Evolutionary conservation across 2,113 vertebrate species (phyloP), one percentile per base, ranked within the genome.

Genomic region (Calonectris borealis): DNA sequence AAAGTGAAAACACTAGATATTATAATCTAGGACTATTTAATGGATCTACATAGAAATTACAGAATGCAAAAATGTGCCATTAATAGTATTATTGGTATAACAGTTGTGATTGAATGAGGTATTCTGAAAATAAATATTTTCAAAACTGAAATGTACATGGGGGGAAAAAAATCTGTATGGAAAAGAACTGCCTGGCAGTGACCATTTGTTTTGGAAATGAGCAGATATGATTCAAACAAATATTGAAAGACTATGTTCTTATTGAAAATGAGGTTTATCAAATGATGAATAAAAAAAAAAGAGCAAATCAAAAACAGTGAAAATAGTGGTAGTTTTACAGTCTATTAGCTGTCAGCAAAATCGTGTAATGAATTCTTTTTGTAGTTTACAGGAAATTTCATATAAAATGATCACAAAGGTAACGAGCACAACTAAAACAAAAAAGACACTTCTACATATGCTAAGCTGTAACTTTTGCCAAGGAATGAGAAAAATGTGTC

Each of bases 371-470:
- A 48, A 25, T 81, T 88, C 25, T 16, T 83, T 88, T 72, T 71
- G 11, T 57, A 55, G 51, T n/a, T 79, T 75, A 18, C 15, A 54
- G 7, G 27, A 44, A n/a, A 68, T 86, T 70, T 69, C 9, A 7
- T 49, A 31, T 40, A n/a, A 66, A 81, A 32, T 1, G 0, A 58
- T 42, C 22, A 29, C 13, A 49, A 38, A 49, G 16, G 9, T 77
- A 65, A 6, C 0, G 1, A 66, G 21, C 20, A 29, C 2, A 83
- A 54, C 20, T 66, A 36, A 57, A 83, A 11, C 3, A 24, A 24
- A 77, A 16, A 38, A 61, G 10, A n/a, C 24, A 32, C 12, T 55
- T 42, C 16, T 49, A 1, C 3, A 44, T 65, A 32, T 2, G 12
- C 20, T 48, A 61, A 81, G 14, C 12, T 81, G 20, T 44, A 48